These are phyloP conservation scores for Ammodytes dubius DNA, from an alignment of 2,113 vertebrate genomes.

Conservation along the genomic window DNA sequence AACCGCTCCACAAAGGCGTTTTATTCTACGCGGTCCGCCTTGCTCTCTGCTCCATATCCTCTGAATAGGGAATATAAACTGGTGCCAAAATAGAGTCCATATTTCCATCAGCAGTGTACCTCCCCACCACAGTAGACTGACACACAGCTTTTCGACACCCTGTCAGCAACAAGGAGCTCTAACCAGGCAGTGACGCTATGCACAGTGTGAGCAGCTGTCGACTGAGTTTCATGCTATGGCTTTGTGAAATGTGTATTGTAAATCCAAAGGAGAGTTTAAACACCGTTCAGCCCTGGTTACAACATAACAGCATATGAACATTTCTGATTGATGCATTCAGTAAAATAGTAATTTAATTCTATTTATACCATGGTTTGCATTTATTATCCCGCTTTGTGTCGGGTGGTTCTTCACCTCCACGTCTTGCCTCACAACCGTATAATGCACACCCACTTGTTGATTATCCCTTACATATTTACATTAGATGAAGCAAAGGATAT, in stretches of 20 bases:
- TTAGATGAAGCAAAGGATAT: not conserved
- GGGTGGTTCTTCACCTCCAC: too few species aligned
- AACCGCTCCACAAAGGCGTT: conserved; percentile 36
- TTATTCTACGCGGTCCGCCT: not conserved
- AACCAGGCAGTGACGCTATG: conserved; percentile 48
- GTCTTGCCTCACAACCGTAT: too few species aligned
- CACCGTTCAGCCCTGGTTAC: conserved; percentile 16
- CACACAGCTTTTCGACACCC: conserved; percentile 57
- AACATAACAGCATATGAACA: conserved; percentile 21
- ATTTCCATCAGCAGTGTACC: conserved; percentile 59
- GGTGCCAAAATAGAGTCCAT: conserved; percentile 47
- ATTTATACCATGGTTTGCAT: too few species aligned
- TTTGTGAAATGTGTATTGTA: conserved; percentile 46
- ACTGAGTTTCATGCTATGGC: conserved; percentile 58
- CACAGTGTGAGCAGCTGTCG: conserved; percentile 55
- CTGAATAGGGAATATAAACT: conserved; percentile 33
- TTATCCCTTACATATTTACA: not conserved
- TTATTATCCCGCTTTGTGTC: too few species aligned
- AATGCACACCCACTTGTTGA: too few species aligned
- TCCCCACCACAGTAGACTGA: conserved; percentile 56
- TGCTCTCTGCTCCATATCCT: conserved; percentile 44
- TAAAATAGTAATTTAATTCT: not conserved
- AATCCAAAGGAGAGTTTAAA: conserved; percentile 45
- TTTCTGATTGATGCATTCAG: conserved; percentile 14
- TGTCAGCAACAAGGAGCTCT: conserved; percentile 58